Percentiles rank a stretch among this genome's conserved stretches.
These are phyloP conservation scores for Chamaetylas fuelleborni DNA, from an alignment of 2,113 vertebrate species.

Conservation along the genomic window DNA sequence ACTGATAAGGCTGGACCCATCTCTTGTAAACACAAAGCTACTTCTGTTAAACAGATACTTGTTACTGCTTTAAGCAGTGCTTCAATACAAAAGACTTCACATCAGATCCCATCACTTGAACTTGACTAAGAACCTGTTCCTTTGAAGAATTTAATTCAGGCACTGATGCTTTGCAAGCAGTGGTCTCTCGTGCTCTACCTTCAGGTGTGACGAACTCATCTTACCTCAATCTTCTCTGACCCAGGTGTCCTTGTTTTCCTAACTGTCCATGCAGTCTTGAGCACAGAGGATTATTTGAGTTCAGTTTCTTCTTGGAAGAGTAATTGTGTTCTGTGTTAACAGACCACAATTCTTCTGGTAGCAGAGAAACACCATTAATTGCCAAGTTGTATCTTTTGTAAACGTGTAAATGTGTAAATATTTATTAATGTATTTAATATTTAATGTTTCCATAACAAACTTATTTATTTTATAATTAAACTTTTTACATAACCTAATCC, in stretches of 20 bases:
- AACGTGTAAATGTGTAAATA: slow-evolving; percentile 72
- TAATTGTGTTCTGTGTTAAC: slow-evolving; percentile 25
- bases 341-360: slow-evolving; percentile 37
- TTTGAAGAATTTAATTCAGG: not conserved
- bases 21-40: not conserved
- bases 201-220: not conserved
- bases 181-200: not conserved
- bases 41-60: not conserved
- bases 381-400: slow-evolving; percentile 46
- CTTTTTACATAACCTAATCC: slow-evolving; percentile 65
- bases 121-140: not conserved
- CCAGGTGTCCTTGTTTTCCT: not conserved
- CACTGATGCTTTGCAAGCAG: not conserved
- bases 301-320: slow-evolving; percentile 41
- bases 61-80: not conserved
- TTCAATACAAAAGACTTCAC: not conserved
- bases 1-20: not conserved
- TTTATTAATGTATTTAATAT: slow-evolving; percentile 78
- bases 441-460: slow-evolving; percentile 68
- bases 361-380: slow-evolving; percentile 40
- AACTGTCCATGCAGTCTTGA: not conserved
- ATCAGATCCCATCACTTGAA: not conserved
- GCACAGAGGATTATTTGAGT: slow-evolving; percentile 9
- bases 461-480: slow-evolving; percentile 82
- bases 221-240: slow-evolving; percentile 27